Evolutionary conservation across 1,140 invertebrate genomes (phyloP), one percentile per base, ranked within the genome.

Genomic region (Drosophila santomea): DNA sequence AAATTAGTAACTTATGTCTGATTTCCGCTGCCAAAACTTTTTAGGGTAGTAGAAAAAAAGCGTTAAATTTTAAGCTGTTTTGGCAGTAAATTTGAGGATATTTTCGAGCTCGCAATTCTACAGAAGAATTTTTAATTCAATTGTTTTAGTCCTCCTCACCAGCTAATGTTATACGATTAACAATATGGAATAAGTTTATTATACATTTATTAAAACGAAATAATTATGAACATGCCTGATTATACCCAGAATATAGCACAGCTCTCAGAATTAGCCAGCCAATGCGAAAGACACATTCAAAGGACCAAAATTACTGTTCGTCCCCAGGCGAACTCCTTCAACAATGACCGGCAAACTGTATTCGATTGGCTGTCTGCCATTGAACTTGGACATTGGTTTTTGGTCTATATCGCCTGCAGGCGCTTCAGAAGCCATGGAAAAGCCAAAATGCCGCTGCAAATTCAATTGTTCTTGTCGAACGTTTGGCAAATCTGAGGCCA

Each of bases 381-480:
- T 6, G 14, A 61, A 28, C 7, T 61, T 38, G 10, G 44, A 44
- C 17, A 20, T 62, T 23, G 10, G 52, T 10, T 59, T 52, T 35
- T 15, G 50, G 50, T 38, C 43, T 45, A 52, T 63, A 60, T 52
- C 43, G 28, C 64, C 50, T 38, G 57, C 44, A 66, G 60, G 69
- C 74, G 38, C 50, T 76, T 60, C 45, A 6, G 38, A 39, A 47
- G 41, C 54, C 35, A 47, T 73, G 76, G 57, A 59, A 64, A 68
- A 59, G 56, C 58, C 62, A 43, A 66, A 67, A 25, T 41, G 50
- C 60, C 55, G 58, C 55, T 81, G 50, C 54, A 76, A 88, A 86
- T 89, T 89, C 83, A 83, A 88, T 88, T 88, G 79, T 71, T 89
- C 81, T 83, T 80, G 79, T 67, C 81, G 75, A 88, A 83, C 52